Evolutionary conservation across 1,140 invertebrate species (phyloP), one percentile per base, ranked within the genome.

Genomic region (Ips nitidus): DNA sequence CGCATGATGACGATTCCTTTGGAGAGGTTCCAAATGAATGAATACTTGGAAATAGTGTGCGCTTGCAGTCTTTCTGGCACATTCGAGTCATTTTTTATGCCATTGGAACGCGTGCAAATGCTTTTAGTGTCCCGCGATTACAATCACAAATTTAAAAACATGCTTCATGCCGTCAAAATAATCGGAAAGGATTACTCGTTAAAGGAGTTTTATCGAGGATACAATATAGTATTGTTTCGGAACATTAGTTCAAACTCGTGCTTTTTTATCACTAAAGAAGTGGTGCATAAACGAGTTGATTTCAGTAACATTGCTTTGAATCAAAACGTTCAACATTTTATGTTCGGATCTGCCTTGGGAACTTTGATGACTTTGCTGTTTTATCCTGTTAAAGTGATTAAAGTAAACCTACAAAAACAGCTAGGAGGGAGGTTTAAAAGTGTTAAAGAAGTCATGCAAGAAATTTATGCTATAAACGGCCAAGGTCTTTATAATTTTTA

Each of bases 401-500:
- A 71, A 65, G 64, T 69, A 2, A 52, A 56, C 45, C 7, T 64
- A 36, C 70, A 71, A 7, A 63, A 65, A 41, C 60, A 71, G 37
- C 36, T 71, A 43, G 70, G 70, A 3, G 70, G 65, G 4, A 57
- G 38, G 22, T 67, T 63, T 43, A 61, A 22, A n/a, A 40, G 4
- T 7, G 39, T 69, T 22, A 41, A 8, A 22, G 45, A 68, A 55
- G 64, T 56, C 2, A n/a, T 52, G n/a, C 5, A 36, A 64, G 55
- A 62, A 53, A 56, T 71, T 40, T 69, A 72, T 47, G 55, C 36
- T 7, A 58, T 36, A 45, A 68, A 65, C 40, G 64, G 50, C 2
- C 47, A 61, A 45, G 66, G 70, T 3, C 41, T 71, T 3, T 59
- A 6, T 22, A 71, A 71, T 65, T 72, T 72, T 58, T 72, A 72